A percentile compares a stretch with the other conserved stretches of the same genome.
Conservation (phyloP, 2,888 invertebrate genomes). For the Diarsia dahlii region DNA sequence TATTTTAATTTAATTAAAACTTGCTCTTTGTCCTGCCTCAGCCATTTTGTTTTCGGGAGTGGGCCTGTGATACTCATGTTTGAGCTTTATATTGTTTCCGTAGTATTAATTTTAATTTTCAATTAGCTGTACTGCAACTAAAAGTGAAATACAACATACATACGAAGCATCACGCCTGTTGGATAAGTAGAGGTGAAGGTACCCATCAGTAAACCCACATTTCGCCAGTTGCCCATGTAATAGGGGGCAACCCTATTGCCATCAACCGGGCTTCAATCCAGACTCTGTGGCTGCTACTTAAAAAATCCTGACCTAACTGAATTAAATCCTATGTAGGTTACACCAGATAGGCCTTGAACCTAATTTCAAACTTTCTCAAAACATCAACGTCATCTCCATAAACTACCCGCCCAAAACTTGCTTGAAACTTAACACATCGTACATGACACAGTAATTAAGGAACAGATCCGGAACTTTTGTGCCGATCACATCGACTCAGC, state of each 20-base stretch:
- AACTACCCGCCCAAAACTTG: constrained; percentile 28
- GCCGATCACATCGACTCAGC: constrained; percentile 30
- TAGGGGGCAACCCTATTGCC: too few species aligned
- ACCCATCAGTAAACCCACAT: too few species aligned
- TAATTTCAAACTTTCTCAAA: constrained; percentile 15
- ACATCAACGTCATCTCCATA: constrained; percentile 17
- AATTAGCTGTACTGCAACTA: too few species aligned
- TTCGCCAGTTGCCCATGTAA: too few species aligned
- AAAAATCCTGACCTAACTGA: too few species aligned
- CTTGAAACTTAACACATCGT: constrained; percentile 9
- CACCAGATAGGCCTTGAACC: not conserved
- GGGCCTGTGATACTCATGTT: constrained; percentile 6
- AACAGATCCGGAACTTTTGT: constrained; percentile 37
- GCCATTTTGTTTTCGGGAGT: constrained; percentile 32
- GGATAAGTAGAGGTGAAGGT: too few species aligned
- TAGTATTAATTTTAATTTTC: not conserved
- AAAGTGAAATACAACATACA: too few species aligned
- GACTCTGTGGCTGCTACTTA: too few species aligned
- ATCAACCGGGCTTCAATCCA: too few species aligned
- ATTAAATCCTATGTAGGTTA: too few species aligned
- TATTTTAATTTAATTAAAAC: constrained; percentile 56
- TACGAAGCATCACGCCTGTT: too few species aligned
- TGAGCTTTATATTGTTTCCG: not conserved
- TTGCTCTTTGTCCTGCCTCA: constrained; percentile 25
- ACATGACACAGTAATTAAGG: constrained; percentile 32